Base-by-base conservation (phyloP, 2,888 invertebrate genomes). In the Plusia festucae region DNA sequence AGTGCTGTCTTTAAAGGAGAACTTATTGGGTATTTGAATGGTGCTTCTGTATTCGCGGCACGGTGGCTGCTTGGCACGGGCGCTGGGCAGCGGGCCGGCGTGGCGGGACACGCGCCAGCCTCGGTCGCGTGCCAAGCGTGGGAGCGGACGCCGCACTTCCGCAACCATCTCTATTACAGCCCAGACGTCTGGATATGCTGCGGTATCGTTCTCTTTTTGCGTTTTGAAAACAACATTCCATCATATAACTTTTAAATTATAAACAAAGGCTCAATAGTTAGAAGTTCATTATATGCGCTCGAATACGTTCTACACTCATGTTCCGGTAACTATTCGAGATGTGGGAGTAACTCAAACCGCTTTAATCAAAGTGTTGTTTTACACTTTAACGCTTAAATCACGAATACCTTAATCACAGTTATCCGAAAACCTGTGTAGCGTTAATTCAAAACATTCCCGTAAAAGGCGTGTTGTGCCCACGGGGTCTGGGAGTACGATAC, bases 121-220 rank as follows among this genome's bases (percentile, higher is more conserved):
- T 71, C 78, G 74, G 84, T 79, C 86, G 92, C 91, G 91, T 92
- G 93, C 93, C 92, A 91, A 90, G 90, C 92, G 93, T 92, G 92
- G 93, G 93, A 88, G 92, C 88, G 85, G 86, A 86, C 88, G 87
- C 83, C 83, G 76, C 76, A 79, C 89, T 91, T 93, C 93, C 93
- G 93, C 87, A 91, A 91, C 89, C 88, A 20, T 49, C 86, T 85
- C 65, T 61, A 55, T 64, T 54, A 61, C 57, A 70, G 56, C 53
- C 77, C 73, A 73, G 60, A 72, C 72, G 55, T 63, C 80, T 80
- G 59, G 82, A 80, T 76, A 68, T 60, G 77, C 65, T 64, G 65
- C 40, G 7, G 34, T 34, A 34, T 13, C n/a, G n/a, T 40, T 15
- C 40, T 40, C 40, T 40, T 40, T 40, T 40, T 40, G 40, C 40